Conservation (phyloP, 2,888 invertebrate genomes). For the Drosophila helvetica region DNA sequence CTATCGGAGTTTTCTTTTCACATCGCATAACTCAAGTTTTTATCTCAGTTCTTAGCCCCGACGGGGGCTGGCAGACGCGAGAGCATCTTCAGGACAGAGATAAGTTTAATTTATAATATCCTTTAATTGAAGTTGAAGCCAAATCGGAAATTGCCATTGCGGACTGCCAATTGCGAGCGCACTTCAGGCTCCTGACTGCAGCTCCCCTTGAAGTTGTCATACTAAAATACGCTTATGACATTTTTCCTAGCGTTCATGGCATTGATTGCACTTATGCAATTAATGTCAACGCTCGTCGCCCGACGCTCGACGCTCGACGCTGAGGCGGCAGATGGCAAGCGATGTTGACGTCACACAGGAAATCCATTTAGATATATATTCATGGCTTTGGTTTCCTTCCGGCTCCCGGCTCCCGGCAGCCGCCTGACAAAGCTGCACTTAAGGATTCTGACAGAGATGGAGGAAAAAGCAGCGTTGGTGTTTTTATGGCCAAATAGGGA, state of each 20-base stretch:
- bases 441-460: constrained; percentile 22
- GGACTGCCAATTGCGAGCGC: background rate
- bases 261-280: constrained; percentile 60
- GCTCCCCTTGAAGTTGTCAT: constrained; percentile 15
- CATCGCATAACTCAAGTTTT: background rate
- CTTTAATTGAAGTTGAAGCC: constrained; percentile 21
- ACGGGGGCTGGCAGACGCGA: background rate
- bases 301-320: constrained; percentile 16
- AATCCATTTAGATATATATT: constrained; percentile 51
- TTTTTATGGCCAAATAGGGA: constrained; percentile 53
- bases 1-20: background rate
- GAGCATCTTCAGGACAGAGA: background rate
- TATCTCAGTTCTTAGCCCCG: background rate
- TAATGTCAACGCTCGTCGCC: constrained; percentile 35
- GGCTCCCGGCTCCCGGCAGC: constrained; percentile 5
- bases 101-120: constrained; percentile 17
- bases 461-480: constrained; percentile 12
- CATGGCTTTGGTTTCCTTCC: constrained; percentile 8
- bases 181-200: background rate
- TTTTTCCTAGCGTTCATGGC: constrained; percentile 34
- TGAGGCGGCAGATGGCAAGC: constrained; percentile 13
- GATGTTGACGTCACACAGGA: constrained; percentile 38
- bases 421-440: constrained; percentile 37
- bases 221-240: constrained; percentile 35
- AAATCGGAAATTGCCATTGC: constrained; percentile 19